These are phyloP conservation scores for Catharus ustulatus DNA, from an alignment of 2,797 vertebrate species.

Conservation along the genomic window DNA sequence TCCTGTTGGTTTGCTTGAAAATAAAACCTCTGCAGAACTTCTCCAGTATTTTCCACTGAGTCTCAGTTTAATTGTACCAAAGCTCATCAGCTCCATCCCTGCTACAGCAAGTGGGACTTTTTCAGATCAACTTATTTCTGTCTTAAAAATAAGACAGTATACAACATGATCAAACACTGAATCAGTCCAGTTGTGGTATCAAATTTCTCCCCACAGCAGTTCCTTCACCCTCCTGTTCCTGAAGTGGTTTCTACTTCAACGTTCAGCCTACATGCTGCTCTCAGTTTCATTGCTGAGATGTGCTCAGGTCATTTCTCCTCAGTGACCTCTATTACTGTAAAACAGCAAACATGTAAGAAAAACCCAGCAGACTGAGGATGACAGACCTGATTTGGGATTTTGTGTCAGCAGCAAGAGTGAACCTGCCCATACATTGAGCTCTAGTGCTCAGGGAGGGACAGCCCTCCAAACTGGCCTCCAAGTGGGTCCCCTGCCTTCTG, in stretches of 20 bases:
- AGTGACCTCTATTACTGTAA: background rate
- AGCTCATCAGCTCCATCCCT: background rate
- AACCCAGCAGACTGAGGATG: background rate
- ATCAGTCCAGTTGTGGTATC: background rate
- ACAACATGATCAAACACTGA: background rate
- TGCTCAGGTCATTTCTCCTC: background rate
- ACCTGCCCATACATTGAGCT: background rate
- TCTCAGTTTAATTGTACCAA: background rate
- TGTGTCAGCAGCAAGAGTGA: background rate
- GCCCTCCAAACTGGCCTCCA: background rate
- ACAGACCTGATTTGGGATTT: background rate
- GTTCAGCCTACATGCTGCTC: background rate
- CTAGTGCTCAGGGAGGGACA: background rate
- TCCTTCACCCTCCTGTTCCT: background rate
- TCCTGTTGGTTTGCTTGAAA: slow-evolving; percentile 31
- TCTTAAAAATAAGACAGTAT: background rate
- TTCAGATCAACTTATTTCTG: background rate
- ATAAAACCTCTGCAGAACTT: slow-evolving; percentile 6
- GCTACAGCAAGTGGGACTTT: background rate
- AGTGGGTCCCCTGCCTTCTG: background rate
- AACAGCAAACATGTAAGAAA: background rate
- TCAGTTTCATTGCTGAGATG: background rate
- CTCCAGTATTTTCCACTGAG: slow-evolving; percentile 13
- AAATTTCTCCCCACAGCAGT: background rate
- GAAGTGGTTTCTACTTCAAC: background rate